Evolutionary conservation across 2,888 invertebrate species (phyloP).

Genomic region (Archaeoteleia sp.): DNA sequence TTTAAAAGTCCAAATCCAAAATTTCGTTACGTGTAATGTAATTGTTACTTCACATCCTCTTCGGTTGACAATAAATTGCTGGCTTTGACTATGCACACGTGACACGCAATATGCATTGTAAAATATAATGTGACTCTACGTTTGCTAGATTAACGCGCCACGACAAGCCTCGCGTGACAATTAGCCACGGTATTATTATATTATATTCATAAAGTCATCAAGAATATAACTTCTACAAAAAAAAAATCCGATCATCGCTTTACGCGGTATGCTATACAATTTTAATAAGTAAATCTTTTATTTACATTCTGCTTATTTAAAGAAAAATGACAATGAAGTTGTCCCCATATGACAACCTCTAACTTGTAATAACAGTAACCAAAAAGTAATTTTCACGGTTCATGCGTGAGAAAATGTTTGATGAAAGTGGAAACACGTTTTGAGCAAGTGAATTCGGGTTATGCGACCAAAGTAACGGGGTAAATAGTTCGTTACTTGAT

Average conservation of each 20-base stretch:
- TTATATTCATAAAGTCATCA: conserved; percentile 5
- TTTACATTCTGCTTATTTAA: too few relatives aligned
- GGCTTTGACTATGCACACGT: conserved; percentile 53
- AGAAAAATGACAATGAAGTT: too few relatives aligned
- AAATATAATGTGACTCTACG: conserved; percentile 68
- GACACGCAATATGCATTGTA: conserved; percentile 58
- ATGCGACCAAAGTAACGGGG: not conserved
- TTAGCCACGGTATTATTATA: conserved; percentile 63
- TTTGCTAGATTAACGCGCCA: conserved; percentile 68
- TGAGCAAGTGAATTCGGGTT: conserved; percentile 22
- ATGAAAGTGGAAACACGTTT: conserved; percentile 7
- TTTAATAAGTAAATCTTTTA: too few relatives aligned
- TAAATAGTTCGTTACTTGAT: not conserved
- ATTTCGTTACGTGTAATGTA: conserved; percentile 27
- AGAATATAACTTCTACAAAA: not conserved
- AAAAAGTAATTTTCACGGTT: too few relatives aligned
- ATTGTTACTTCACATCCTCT: too few relatives aligned
- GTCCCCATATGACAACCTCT: too few relatives aligned
- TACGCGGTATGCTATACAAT: too few relatives aligned
- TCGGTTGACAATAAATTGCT: conserved; percentile 52
- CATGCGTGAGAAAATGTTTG: not conserved
- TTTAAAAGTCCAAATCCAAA: conserved; percentile 14
- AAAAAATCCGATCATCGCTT: not conserved
- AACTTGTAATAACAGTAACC: too few relatives aligned
- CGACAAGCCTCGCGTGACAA: conserved; percentile 69